Evolutionary conservation across 1,140 invertebrate genomes (phyloP).

Genomic region (Goniozus legneri): DNA sequence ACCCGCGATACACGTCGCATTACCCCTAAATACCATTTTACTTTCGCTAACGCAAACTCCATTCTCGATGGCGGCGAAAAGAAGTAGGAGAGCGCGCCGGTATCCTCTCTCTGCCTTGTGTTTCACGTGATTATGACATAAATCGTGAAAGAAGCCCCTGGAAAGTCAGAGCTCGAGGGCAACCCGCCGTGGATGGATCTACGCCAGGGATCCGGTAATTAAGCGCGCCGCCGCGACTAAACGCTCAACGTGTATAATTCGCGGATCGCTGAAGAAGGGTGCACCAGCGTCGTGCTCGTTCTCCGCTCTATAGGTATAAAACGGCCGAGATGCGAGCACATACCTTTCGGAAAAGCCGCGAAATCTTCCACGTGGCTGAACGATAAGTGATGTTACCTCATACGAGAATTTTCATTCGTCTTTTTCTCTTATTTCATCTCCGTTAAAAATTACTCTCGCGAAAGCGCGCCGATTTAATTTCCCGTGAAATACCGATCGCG

Average conservation of each 20-base stretch:
- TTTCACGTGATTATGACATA: conserved; percentile 45
- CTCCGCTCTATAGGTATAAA: too few species aligned
- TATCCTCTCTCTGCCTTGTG: conserved; percentile 19
- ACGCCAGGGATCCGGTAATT: conserved; percentile 22
- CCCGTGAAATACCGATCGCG: too few species aligned
- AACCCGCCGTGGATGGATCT: conserved; percentile 21
- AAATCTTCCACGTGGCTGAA: too few species aligned
- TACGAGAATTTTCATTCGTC: too few species aligned
- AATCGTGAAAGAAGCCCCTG: conserved; percentile 41
- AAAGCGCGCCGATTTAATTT: too few species aligned
- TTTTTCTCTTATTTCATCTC: too few species aligned
- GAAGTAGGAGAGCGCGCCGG: background rate
- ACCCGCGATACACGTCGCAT: conserved; percentile 34
- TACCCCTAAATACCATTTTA: conserved; percentile 34
- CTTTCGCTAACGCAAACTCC: conserved; percentile 17
- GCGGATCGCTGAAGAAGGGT: background rate
- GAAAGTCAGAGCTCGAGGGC: conserved; percentile 22
- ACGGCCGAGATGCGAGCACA: too few species aligned
- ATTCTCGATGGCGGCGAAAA: background rate
- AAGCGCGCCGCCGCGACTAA: conserved; percentile 20
- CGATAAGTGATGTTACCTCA: too few species aligned
- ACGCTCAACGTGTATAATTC: conserved; percentile 7
- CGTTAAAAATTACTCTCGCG: too few species aligned
- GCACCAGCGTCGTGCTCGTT: too few species aligned
- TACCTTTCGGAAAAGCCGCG: too few species aligned